These are phyloP conservation scores for Saccostrea glomerata DNA, from an alignment of 1,140 invertebrate genomes.

Conservation along the genomic window DNA sequence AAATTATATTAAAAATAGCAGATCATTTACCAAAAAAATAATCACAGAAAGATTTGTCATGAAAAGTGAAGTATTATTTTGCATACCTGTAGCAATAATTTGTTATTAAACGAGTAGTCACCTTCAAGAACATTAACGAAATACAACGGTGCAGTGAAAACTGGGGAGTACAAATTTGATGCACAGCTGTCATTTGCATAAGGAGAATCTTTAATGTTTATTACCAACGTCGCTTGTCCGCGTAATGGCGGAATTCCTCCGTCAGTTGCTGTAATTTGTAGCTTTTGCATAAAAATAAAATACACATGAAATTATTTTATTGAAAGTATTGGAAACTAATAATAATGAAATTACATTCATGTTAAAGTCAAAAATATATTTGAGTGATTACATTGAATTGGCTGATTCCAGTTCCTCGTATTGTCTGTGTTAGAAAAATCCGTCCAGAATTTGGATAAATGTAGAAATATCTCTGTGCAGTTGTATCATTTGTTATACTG, in stretches of 20 bases:
- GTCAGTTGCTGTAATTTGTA: slow-evolving; percentile 66
- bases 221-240: slow-evolving; percentile 41
- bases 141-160: background rate
- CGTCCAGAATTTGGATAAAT: slow-evolving; percentile 59
- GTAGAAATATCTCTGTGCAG: slow-evolving; percentile 61
- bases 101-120: background rate
- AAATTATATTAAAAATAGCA: too few relatives aligned
- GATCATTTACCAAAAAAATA: too few relatives aligned
- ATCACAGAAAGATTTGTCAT: too few relatives aligned
- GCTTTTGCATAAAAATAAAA: slow-evolving; percentile 52
- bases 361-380: too few relatives aligned
- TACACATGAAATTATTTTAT: too few relatives aligned
- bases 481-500: slow-evolving; percentile 46
- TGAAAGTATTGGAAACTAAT: too few relatives aligned
- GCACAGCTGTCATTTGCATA: too few relatives aligned
- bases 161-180: background rate
- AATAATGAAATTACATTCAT: too few relatives aligned
- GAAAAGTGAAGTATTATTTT: background rate
- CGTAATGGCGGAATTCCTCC: slow-evolving; percentile 59
- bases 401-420: slow-evolving; percentile 54
- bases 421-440: slow-evolving; percentile 58
- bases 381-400: slow-evolving; percentile 59
- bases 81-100: background rate
- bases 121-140: background rate
- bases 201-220: background rate